Percentiles rank a stretch among this genome's conserved stretches.
These are phyloP conservation scores for Calameuta filiformis DNA, from an alignment of 2,888 invertebrate genomes.

Conservation along the genomic window DNA sequence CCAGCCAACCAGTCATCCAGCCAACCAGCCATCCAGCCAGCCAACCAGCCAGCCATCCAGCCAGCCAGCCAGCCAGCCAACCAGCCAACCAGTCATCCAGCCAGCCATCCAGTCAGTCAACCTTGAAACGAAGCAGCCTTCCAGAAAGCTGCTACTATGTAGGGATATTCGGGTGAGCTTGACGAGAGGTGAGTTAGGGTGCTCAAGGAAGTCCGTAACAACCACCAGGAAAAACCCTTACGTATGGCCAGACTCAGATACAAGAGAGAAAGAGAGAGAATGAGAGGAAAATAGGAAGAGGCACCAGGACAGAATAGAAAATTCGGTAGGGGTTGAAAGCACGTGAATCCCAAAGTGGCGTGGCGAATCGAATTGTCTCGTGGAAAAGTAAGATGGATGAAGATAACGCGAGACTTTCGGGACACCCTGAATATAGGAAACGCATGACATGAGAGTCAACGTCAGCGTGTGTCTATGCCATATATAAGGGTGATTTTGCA, in stretches of 20 bases:
- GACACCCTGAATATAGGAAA: neutral
- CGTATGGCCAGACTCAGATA: neutral
- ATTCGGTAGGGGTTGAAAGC: neutral
- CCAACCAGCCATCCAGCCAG: too few relatives aligned
- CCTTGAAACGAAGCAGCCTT: neutral
- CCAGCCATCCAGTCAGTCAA: neutral
- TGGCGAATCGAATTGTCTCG: conserved; percentile 4
- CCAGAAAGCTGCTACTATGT: neutral
- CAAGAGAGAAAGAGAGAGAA: neutral
- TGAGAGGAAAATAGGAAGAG: neutral
- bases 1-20: neutral
- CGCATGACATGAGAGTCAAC: neutral
- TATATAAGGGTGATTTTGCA: neutral
- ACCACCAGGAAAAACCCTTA: neutral
- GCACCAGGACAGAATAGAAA: neutral
- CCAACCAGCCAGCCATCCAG: neutral
- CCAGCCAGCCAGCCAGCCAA: too few relatives aligned
- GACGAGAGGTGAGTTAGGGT: neutral
- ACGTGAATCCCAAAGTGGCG: neutral
- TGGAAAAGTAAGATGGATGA: conserved; percentile 3
- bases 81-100: too few relatives aligned
- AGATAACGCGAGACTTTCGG: neutral
- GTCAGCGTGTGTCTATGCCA: neutral
- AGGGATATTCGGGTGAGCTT: neutral
- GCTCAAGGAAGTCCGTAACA: neutral